Base-by-base conservation (phyloP, 2,797 vertebrate genomes). In the Lagorchestes hirsutus region DNA sequence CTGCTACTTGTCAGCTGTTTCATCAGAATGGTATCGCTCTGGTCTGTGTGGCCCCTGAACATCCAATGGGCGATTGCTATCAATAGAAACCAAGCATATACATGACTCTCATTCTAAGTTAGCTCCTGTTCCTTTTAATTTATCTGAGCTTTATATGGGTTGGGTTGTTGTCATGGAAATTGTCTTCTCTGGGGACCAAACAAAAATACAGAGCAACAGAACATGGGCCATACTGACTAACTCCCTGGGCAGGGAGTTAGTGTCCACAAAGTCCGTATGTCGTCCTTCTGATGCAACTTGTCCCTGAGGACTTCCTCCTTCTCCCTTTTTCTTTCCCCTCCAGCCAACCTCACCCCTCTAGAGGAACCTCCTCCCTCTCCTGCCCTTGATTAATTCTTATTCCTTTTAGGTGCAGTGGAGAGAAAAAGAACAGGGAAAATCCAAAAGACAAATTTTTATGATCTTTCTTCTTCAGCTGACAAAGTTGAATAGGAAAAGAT, bases 391-490 rank as follows among this genome's bases (percentile, higher is more conserved):
- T 92, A 96, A 97, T 98, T 98, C 95, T 58, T 95, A 54, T 55
- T 97, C 95, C 96, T 96, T 93, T 96, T 92, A 94, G 34, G 90
- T 94, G 90, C 28, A 59, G 74, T 91, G 54, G 90, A 96, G 94
- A 94, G 28, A 16, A 16, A 91, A 91, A 40, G 0, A 54, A 57
- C 13, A 16, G 93, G 50, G 90, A 95, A 96, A 40, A 67, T 95
- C 34, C n/a, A 92, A 87, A 56, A 92, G 74, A 87, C 92, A 96
- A 93, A 96, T 95, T 52, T 95, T 54, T 22, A 92, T 94, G 93
- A 95, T 95, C 62, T 92, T 94, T 94, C 82, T 90, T 46, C 90
- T 94, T 93, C 82, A 93, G 93, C 93, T 91, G 52, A 91, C 28
- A 22, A 14, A 91, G 52, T 91, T 90, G 90, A 67, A 82, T 93